phyloP scores from a whole-genome alignment of 2,797 vertebrate species.

The Cygnus olor region DNA sequence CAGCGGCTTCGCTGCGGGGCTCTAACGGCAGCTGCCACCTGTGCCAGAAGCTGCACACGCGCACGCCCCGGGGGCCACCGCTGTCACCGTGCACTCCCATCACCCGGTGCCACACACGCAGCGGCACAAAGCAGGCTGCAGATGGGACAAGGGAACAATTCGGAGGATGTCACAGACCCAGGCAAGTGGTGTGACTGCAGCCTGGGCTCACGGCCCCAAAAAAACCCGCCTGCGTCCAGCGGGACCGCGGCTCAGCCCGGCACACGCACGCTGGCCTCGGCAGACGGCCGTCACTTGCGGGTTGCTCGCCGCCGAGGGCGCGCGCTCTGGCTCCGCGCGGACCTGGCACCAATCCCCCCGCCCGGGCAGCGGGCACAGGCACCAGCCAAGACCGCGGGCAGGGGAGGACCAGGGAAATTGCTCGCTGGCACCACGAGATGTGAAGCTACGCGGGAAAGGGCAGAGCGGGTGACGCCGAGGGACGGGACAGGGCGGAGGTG shows the following conservation, averaged over 20 bases:
- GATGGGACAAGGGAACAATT: neutral
- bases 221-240: rapidly evolving
- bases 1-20: neutral
- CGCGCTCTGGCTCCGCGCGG: neutral
- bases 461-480: neutral
- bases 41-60: rapidly evolving
- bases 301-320: neutral
- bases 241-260: neutral
- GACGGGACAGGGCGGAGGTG: neutral
- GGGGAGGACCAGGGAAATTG: neutral
- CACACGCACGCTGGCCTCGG: rapidly evolving
- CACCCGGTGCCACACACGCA: rapidly evolving
- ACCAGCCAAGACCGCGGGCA: neutral
- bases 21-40: neutral
- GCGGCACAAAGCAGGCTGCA: neutral
- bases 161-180: neutral
- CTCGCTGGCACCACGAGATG: neutral
- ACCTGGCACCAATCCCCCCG: conserved; percentile 1
- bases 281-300: neutral
- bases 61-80: rapidly evolving
- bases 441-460: neutral
- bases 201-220: neutral
- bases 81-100: rapidly evolving
- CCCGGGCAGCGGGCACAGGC: neutral
- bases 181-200: rapidly evolving